Conservation (phyloP, 2,797 vertebrate genomes). For the Catostomus latipinnis region DNA sequence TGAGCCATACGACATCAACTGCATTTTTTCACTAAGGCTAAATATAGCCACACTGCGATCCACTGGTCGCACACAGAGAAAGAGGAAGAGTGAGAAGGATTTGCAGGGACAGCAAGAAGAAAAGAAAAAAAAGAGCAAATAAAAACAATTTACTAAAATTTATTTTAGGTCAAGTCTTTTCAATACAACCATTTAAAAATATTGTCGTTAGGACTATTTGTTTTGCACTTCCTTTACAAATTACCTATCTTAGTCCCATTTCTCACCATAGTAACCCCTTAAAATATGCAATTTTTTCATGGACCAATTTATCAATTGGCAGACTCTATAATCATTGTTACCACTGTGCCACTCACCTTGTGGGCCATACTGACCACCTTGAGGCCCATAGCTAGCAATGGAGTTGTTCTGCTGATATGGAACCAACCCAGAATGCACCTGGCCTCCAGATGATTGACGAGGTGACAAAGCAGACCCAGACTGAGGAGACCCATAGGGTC, state of each 20-base stretch:
- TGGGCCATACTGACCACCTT: constrained; percentile 92
- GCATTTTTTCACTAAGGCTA: constrained; percentile 79
- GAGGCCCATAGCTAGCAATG: constrained; percentile 92
- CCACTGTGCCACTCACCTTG: constrained; percentile 80
- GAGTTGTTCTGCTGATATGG: constrained; percentile 97
- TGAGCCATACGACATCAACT: constrained; percentile 82
- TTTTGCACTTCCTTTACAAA: too few relatives aligned
- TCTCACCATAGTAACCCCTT: too few relatives aligned
- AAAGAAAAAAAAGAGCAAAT: neutral
- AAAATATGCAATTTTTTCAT: too few relatives aligned
- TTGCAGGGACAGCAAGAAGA: constrained; percentile 20
- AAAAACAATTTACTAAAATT: too few relatives aligned
- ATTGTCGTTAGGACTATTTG: too few relatives aligned
- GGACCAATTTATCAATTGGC: too few relatives aligned
- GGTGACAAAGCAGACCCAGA: constrained; percentile 95
- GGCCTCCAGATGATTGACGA: constrained; percentile 92
- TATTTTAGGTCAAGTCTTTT: too few relatives aligned
- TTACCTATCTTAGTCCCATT: too few relatives aligned
- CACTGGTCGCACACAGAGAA: constrained; percentile 63
- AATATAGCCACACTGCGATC: constrained; percentile 77
- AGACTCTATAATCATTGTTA: neutral
- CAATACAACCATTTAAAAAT: too few relatives aligned
- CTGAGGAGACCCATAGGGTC: constrained; percentile 94
- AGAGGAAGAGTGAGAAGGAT: constrained; percentile 69
- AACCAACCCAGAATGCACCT: constrained; percentile 95